Percentiles rank a stretch among this genome's conserved stretches.
These are phyloP conservation scores for Rhagonycha fulva DNA, from an alignment of 2,888 invertebrate genomes.

Conservation along the genomic window DNA sequence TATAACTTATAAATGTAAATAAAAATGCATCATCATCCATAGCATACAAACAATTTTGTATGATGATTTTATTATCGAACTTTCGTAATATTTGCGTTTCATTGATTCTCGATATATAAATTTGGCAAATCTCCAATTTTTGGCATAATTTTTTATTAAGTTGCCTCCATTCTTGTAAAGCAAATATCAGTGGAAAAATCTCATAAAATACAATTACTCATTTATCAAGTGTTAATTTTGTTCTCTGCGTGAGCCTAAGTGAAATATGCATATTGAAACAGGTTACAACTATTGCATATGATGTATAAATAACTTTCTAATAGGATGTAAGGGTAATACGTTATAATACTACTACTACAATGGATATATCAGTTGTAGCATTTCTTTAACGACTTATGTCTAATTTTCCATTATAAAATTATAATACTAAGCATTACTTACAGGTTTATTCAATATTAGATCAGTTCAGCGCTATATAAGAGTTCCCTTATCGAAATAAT, in stretches of 20 bases:
- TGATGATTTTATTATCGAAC: too few species aligned
- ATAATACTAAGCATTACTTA: neutral
- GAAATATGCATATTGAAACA: slow-evolving; percentile 30
- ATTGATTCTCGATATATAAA: too few species aligned
- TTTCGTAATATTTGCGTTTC: too few species aligned
- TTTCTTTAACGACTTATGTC: slow-evolving; percentile 7
- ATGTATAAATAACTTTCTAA: slow-evolving; percentile 32
- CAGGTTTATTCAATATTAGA: neutral
- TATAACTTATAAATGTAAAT: too few species aligned
- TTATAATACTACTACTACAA: slow-evolving; percentile 24
- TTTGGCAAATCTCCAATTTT: neutral
- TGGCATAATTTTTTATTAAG: neutral
- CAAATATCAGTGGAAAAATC: neutral
- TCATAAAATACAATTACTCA: slow-evolving; percentile 11
- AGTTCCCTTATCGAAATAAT: too few species aligned
- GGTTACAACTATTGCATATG: slow-evolving; percentile 29
- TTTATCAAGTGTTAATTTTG: slow-evolving; percentile 31
- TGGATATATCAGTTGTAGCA: slow-evolving; percentile 20
- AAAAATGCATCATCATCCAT: too few species aligned
- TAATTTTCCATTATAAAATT: neutral
- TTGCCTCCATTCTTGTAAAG: neutral
- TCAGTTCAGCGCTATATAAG: too few species aligned
- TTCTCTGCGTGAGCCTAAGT: slow-evolving; percentile 29
- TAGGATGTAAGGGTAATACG: slow-evolving; percentile 30
- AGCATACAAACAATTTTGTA: too few species aligned